Conservation (phyloP, 2,113 vertebrate species). For the Pterocles burchelli region DNA sequence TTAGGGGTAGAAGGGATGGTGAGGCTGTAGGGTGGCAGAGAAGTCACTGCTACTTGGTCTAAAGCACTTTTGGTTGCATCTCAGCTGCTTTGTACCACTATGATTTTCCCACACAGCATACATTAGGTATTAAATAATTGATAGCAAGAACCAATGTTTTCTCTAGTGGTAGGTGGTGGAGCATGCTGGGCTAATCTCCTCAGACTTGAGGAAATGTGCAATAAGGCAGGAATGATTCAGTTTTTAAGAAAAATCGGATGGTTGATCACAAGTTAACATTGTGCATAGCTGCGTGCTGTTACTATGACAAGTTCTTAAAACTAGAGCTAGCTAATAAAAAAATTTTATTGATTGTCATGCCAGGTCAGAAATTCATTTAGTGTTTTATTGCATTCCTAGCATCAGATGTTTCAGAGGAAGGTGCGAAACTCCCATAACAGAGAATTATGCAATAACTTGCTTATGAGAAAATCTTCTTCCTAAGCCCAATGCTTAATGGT, state of each 20-base stretch:
- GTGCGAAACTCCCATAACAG: slow-evolving; percentile 56
- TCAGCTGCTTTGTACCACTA: neutral
- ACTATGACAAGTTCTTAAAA: slow-evolving; percentile 49
- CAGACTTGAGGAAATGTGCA: neutral
- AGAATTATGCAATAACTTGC: slow-evolving; percentile 64
- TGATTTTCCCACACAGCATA: neutral
- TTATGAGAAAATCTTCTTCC: slow-evolving; percentile 40
- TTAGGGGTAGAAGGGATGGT: fast-evolving
- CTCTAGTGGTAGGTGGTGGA: neutral
- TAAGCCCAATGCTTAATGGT: neutral
- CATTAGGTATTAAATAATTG: neutral
- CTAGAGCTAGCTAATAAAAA: slow-evolving; percentile 35
- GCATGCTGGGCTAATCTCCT: neutral
- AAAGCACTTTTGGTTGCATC: neutral
- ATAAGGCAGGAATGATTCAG: slow-evolving; percentile 3
- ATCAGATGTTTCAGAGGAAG: slow-evolving; percentile 53
- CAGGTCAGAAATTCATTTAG: slow-evolving; percentile 58
- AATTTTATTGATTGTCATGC: slow-evolving; percentile 56
- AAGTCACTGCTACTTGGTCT: neutral
- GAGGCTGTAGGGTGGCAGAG: neutral
- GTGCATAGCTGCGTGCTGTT: neutral
- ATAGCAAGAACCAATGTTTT: neutral
- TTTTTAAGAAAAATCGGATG: slow-evolving; percentile 51
- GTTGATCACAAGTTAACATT: slow-evolving; percentile 43
- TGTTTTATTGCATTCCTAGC: slow-evolving; percentile 52